Evolutionary conservation across 2,888 invertebrate genomes (phyloP), one percentile per base, ranked within the genome.

Genomic region (Caenorhabditis imperialis): DNA sequence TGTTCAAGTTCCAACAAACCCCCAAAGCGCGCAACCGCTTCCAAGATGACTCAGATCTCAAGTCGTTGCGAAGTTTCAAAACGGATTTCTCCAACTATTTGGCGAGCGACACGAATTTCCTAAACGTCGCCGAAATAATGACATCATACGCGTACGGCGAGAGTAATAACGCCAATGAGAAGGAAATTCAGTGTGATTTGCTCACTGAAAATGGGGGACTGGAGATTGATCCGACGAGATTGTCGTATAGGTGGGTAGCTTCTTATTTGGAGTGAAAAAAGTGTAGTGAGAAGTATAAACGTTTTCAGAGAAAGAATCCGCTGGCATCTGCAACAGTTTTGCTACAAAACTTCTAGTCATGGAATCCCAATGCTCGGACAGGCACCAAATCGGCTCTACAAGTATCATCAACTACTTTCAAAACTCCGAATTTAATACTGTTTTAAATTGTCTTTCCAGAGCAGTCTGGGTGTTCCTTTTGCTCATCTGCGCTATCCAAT

Each of bases 261-360:
- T 12, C 2, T 14, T 16, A 16, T 48, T 5, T 6, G 3, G 16
- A 7, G 4, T 47, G 5, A n/a, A 47, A n/a, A 42, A 20, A 42
- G n/a, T n/a, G n/a, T n/a, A n/a, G n/a, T n/a, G n/a, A n/a, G n/a
- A n/a, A n/a, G n/a, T n/a, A n/a, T n/a, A n/a, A n/a, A n/a, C 1
- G 2, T 10, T 45, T 77, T 27, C 30, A 80, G 80, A 27, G 83
- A 84, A 57, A 58, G 84, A 60, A 79, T 85, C 4, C 57, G 71
- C 2, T 84, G 81, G 81, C 85, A 85, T 63, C 71, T 85, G 23
- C 79, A 81, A 60, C 82, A 85, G 27, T 85, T 85, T 63, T 83
- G 84, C 57, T 84, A 85, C 51, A 85, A 84, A 55, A 85, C 85
- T n/a, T 84, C 84, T 0, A 82, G 82, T 62, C 85, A 85, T 61